These are phyloP conservation scores for Corythornis cristatus DNA, from an alignment of 2,113 vertebrate genomes.

Conservation along the genomic window DNA sequence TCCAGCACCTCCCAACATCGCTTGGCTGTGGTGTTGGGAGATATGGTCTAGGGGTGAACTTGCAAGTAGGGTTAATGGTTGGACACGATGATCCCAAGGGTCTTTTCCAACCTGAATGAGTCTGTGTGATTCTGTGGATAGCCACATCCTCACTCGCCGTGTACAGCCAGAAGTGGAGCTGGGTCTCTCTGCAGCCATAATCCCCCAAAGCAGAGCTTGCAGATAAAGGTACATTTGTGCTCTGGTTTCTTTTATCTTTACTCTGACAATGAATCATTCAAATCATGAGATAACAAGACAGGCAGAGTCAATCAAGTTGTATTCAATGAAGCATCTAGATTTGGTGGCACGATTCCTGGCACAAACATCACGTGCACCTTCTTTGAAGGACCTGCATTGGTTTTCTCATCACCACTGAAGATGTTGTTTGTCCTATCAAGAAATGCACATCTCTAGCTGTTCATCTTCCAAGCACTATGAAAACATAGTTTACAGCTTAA, in stretches of 20 bases:
- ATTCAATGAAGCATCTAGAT: background rate
- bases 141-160: background rate
- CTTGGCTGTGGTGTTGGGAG: no score
- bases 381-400: rapidly evolving
- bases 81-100: no score
- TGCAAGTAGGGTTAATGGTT: no score
- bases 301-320: background rate
- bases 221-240: background rate
- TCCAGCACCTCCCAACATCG: background rate
- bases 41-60: no score
- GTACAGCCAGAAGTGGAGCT: rapidly evolving
- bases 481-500: rapidly evolving
- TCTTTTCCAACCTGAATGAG: no score
- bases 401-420: background rate
- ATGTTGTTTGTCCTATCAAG: rapidly evolving
- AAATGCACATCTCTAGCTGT: rapidly evolving
- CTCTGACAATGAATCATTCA: constrained; percentile 11
- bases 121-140: no score
- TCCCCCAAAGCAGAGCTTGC: background rate
- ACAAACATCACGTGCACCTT: background rate
- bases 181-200: rapidly evolving
- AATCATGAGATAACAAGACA: background rate
- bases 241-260: background rate
- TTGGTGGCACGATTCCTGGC: rapidly evolving
- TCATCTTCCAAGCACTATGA: rapidly evolving